Evolutionary conservation across 2,113 vertebrate species (phyloP).

Genomic region (Mormyrus lacerda): DNA sequence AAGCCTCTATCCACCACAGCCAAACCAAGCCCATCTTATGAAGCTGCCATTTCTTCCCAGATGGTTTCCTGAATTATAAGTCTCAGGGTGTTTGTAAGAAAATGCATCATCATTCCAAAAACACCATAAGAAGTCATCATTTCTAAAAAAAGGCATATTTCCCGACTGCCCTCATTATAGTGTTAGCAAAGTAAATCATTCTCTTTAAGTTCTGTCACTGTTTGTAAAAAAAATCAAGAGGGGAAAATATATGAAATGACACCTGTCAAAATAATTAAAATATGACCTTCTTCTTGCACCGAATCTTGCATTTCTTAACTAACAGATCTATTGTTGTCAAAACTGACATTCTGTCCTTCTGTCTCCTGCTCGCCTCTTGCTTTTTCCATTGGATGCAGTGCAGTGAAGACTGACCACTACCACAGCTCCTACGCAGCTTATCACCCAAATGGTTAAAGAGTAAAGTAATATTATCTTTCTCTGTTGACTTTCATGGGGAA

Average conservation of each 20-base stretch:
- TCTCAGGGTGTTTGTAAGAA: constrained; percentile 24
- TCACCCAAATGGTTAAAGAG: not conserved
- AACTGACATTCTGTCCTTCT: constrained; percentile 14
- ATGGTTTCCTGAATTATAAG: not conserved
- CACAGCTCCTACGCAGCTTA: not conserved
- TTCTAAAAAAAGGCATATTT: constrained; percentile 13
- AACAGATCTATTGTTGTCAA: constrained; percentile 1
- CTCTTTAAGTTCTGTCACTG: not conserved
- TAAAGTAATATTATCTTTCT: not conserved
- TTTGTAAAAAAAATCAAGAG: not conserved
- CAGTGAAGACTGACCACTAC: not conserved
- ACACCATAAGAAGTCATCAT: constrained; percentile 24
- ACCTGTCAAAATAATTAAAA: not conserved
- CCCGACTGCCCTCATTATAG: not conserved
- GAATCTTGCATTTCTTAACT: not conserved
- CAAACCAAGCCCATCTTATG: constrained; percentile 4
- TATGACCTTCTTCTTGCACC: not conserved
- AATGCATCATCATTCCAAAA: constrained; percentile 27
- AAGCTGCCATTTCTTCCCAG: constrained; percentile 14
- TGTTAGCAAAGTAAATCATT: not conserved
- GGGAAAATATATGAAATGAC: not conserved
- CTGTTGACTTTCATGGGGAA: not conserved
- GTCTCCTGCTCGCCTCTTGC: not conserved
- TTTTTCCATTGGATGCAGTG: not conserved
- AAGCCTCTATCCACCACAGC: not conserved